A percentile compares a stretch with the other conserved stretches of the same genome.
These are phyloP conservation scores for Temnothorax longispinosus DNA, from an alignment of 1,140 invertebrate species.

Conservation along the genomic window DNA sequence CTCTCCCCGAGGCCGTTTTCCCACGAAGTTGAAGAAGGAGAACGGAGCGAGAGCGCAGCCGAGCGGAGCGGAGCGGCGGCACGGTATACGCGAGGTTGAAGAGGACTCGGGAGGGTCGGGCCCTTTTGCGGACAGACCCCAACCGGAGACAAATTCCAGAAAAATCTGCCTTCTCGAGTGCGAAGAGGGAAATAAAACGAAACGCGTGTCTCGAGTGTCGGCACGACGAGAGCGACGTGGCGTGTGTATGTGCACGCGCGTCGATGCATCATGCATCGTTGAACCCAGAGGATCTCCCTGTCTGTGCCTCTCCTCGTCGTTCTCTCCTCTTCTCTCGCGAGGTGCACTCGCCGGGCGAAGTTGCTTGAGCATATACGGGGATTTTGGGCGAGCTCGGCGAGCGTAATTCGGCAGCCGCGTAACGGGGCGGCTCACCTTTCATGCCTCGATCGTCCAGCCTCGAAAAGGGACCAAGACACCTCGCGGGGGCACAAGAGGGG, in stretches of 20 bases:
- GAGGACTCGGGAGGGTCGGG: slow-evolving; percentile 12
- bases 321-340: background rate
- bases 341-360: background rate
- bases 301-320: background rate
- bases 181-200: slow-evolving; percentile 66
- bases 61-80: slow-evolving; percentile 2
- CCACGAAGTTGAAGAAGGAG: background rate
- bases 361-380: slow-evolving; percentile 13
- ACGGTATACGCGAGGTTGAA: slow-evolving; percentile 2
- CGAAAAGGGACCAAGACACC: slow-evolving; percentile 39
- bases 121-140: background rate
- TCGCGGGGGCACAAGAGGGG: background rate
- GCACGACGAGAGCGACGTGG: slow-evolving; percentile 17
- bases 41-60: background rate
- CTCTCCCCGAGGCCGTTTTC: slow-evolving; percentile 7
- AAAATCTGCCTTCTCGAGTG: slow-evolving; percentile 64
- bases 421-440: slow-evolving; percentile 72
- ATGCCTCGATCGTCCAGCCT: slow-evolving; percentile 55
- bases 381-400: slow-evolving; percentile 37
- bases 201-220: slow-evolving; percentile 73
- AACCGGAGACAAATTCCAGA: slow-evolving; percentile 61
- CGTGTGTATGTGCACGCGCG: slow-evolving; percentile 36
- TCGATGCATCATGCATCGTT: slow-evolving; percentile 10
- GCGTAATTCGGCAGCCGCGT: slow-evolving; percentile 69
- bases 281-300: background rate